Percentiles rank a stretch among this genome's conserved stretches.
Evolutionary conservation across 1,140 invertebrate genomes (phyloP).

Genomic region (Drosophila tropicalis): DNA sequence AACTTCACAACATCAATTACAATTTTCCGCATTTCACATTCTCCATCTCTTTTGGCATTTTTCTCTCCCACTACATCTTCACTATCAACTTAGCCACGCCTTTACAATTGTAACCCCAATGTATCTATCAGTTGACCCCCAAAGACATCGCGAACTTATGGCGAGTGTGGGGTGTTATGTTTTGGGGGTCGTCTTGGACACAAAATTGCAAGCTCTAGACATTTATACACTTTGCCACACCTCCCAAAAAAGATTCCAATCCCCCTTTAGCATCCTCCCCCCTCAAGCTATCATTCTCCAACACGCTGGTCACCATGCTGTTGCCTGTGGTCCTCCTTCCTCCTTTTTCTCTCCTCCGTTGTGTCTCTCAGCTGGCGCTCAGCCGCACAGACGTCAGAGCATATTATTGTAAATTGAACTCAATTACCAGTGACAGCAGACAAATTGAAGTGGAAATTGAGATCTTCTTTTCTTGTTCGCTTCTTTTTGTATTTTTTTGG

Average conservation of each 20-base stretch:
- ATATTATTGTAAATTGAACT: slow-evolving; percentile 83
- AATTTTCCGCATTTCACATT: slow-evolving; percentile 11
- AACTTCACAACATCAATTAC: slow-evolving; percentile 44
- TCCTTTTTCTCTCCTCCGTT: not conserved
- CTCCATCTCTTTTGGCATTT: slow-evolving; percentile 18
- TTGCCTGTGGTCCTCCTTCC: slow-evolving; percentile 4
- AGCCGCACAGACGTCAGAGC: slow-evolving; percentile 77
- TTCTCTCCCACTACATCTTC: slow-evolving; percentile 4
- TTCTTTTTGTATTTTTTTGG: slow-evolving; percentile 24
- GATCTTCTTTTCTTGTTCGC: slow-evolving; percentile 63
- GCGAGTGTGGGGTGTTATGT: not conserved
- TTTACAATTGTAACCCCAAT: slow-evolving; percentile 58
- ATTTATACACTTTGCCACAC: slow-evolving; percentile 63
- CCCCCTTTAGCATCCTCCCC: not conserved
- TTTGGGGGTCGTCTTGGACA: slow-evolving; percentile 39
- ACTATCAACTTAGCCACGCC: slow-evolving; percentile 42
- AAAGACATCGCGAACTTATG: slow-evolving; percentile 14
- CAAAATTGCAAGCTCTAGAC: slow-evolving; percentile 76
- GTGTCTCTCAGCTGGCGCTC: slow-evolving; percentile 44
- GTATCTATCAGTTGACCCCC: slow-evolving; percentile 55
- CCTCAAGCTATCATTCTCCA: not conserved
- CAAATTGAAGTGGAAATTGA: slow-evolving; percentile 83
- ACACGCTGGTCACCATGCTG: no score
- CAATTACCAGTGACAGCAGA: slow-evolving; percentile 82
- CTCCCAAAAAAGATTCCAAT: not conserved